Evolutionary conservation across 2,888 invertebrate species (phyloP).

Genomic region (Zygothrica quintamaculata): DNA sequence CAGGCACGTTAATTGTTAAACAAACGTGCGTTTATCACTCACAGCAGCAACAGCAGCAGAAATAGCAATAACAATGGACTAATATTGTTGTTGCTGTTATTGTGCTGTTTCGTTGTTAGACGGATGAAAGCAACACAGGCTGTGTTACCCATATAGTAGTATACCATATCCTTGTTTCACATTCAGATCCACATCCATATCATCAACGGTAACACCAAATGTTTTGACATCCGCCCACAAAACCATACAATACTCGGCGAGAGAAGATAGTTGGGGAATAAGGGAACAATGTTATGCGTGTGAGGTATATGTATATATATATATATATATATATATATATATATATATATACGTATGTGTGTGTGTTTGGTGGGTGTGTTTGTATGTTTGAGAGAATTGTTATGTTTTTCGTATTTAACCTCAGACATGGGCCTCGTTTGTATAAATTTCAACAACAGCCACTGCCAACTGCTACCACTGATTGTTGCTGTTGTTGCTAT

Average conservation of each 20-base stretch:
- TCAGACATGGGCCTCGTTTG: slow-evolving; percentile 79
- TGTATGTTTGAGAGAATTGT: slow-evolving; percentile 55
- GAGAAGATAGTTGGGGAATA: background rate
- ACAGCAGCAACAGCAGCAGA: slow-evolving; percentile 46
- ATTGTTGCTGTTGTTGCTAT: slow-evolving; percentile 36
- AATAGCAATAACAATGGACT: slow-evolving; percentile 33
- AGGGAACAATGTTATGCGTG: background rate
- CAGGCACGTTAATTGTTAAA: slow-evolving; percentile 82
- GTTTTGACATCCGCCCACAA: slow-evolving; percentile 58
- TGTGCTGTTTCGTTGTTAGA: slow-evolving; percentile 54
- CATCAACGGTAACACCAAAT: slow-evolving; percentile 60
- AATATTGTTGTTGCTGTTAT: slow-evolving; percentile 66
- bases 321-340: background rate
- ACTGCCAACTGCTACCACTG: slow-evolving; percentile 57
- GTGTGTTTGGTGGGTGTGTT: slow-evolving; percentile 2
- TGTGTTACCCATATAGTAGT: slow-evolving; percentile 26
- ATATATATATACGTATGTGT: background rate
- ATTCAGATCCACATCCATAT: slow-evolving; percentile 47
- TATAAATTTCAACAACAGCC: slow-evolving; percentile 70
- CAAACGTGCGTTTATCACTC: slow-evolving; percentile 83
- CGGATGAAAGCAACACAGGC: slow-evolving; percentile 62
- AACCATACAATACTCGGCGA: background rate
- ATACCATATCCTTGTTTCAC: slow-evolving; percentile 32
- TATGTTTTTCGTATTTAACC: slow-evolving; percentile 80
- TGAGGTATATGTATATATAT: slow-evolving; percentile 3